phyloP scores from a whole-genome alignment of 2,888 invertebrate genomes.

The Thera obeliscata region DNA sequence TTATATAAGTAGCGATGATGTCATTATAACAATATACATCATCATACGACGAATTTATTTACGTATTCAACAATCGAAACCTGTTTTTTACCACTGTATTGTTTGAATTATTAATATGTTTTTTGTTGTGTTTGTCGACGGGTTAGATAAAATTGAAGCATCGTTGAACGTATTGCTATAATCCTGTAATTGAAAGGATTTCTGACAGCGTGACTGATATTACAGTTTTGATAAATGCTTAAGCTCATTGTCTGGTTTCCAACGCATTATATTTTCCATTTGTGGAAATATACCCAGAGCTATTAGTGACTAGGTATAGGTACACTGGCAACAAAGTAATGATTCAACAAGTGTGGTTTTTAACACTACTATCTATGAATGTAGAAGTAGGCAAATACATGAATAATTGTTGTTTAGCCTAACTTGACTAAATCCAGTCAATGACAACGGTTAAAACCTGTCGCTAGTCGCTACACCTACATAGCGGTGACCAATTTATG shows the following conservation, averaged over 20 bases:
- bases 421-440: neutral
- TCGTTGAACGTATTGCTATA: neutral
- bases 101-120: slow-evolving; percentile 49
- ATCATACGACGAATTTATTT: slow-evolving; percentile 44
- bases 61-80: slow-evolving; percentile 52
- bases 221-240: slow-evolving; percentile 5
- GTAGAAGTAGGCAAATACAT: neutral
- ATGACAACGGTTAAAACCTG: slow-evolving; percentile 5
- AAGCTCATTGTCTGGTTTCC: neutral
- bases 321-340: neutral
- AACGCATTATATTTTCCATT: slow-evolving; percentile 15
- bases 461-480: no score
- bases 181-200: slow-evolving; percentile 11
- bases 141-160: slow-evolving; percentile 19
- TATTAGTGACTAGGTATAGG: slow-evolving; percentile 1
- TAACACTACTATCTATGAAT: slow-evolving; percentile 4
- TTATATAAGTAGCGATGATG: slow-evolving; percentile 56
- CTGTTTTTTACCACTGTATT: slow-evolving; percentile 50
- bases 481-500: slow-evolving; percentile 42
- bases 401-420: neutral
- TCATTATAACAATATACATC: slow-evolving; percentile 52
- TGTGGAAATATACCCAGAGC: slow-evolving; percentile 21
- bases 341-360: slow-evolving; percentile 6
- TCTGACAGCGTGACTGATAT: slow-evolving; percentile 14
- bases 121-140: slow-evolving; percentile 43